Percentiles rank a stretch among this genome's conserved stretches.
These are phyloP conservation scores for Triops longicaudatus DNA, from an alignment of 1,140 invertebrate species.

Conservation along the genomic window DNA sequence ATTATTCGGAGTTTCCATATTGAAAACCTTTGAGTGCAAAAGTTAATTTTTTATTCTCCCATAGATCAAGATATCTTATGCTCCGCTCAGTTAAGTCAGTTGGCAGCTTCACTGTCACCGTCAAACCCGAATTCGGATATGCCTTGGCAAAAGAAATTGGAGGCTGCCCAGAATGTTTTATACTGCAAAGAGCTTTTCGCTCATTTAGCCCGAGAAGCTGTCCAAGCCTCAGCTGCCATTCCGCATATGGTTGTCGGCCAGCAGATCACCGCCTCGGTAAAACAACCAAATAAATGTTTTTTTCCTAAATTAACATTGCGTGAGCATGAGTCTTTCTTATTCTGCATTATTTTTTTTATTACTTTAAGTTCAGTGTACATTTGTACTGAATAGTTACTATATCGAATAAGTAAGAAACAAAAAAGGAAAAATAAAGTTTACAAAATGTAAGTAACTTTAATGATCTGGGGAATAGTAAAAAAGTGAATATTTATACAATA, in stretches of 20 bases:
- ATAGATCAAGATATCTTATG: constrained; percentile 43
- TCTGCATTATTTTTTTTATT: no score
- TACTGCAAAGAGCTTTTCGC: constrained; percentile 97
- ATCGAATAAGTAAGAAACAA: neutral
- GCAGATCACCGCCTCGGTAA: constrained; percentile 88
- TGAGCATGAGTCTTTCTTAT: no score
- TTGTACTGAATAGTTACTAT: no score
- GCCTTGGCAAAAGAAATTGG: constrained; percentile 89
- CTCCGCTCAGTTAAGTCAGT: constrained; percentile 40
- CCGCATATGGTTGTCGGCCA: constrained; percentile 95
- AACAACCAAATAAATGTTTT: neutral
- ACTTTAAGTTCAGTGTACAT: no score
- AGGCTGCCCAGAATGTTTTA: constrained; percentile 91
- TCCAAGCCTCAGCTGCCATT: constrained; percentile 81
- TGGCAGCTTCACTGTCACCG: constrained; percentile 38
- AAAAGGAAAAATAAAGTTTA: neutral
- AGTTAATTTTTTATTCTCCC: constrained; percentile 21
- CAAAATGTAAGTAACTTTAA: neutral
- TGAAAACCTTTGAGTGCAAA: neutral
- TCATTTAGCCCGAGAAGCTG: constrained; percentile 86
- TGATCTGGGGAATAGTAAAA: neutral
- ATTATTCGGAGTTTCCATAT: neutral
- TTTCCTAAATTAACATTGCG: no score
- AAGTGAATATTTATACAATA: neutral
- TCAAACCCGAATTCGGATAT: constrained; percentile 57